Percentiles rank a stretch among this genome's conserved stretches.
Evolutionary conservation across 92 coral and sea anemone genomes (phyloP).

Genomic region (Anthopleura xanthogrammica): DNA sequence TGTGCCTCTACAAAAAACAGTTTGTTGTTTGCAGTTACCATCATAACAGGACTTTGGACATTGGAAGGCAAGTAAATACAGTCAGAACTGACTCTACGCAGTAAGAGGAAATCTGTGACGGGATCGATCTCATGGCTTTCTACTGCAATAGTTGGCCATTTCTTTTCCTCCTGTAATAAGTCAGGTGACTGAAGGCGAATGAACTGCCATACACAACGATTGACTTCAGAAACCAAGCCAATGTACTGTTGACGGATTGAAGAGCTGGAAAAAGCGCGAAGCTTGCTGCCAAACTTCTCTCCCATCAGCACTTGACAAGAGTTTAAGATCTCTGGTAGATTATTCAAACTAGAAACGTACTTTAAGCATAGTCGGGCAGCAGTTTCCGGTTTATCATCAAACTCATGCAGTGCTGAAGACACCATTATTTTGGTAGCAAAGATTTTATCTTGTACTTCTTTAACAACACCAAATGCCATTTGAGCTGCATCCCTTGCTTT

Average conservation of each 20-base stretch:
- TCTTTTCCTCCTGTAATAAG: conserved; percentile 34
- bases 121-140: conserved; percentile 62
- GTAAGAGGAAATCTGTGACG: conserved; percentile 56
- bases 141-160: conserved; percentile 59
- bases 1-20: conserved; percentile 70
- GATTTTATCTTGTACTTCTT: conserved; percentile 81
- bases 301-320: conserved; percentile 57
- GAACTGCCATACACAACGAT: conserved; percentile 86
- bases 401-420: conserved; percentile 94
- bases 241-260: conserved; percentile 59
- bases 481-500: conserved; percentile 99
- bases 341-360: conserved; percentile 74
- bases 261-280: conserved; percentile 72
- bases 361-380: conserved; percentile 85
- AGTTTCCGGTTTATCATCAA: conserved; percentile 84
- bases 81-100: conserved; percentile 48
- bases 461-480: conserved; percentile 93
- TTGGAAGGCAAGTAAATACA: conserved; percentile 25
- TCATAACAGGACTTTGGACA: conserved; percentile 63
- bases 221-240: conserved; percentile 83
- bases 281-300: conserved; percentile 69
- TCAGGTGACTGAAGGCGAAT: conserved; percentile 50
- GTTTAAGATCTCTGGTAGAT: conserved; percentile 72
- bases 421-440: conserved; percentile 94
- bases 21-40: conserved; percentile 63